Conservation (phyloP, 2,888 invertebrate species). For the Nomada fucata region DNA sequence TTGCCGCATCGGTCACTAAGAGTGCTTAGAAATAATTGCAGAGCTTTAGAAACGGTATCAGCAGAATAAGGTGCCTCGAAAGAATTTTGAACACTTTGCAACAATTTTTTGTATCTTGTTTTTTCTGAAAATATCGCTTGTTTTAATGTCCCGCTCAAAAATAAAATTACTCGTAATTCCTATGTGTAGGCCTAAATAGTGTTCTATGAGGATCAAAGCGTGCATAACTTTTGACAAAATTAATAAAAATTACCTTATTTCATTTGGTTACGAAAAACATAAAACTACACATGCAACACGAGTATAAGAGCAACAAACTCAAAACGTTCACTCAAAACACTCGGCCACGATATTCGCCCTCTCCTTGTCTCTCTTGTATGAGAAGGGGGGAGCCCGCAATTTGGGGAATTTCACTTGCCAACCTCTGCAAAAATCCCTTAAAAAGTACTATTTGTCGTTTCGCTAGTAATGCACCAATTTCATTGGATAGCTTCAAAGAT, state of each 20-base stretch:
- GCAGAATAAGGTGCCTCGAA: not conserved
- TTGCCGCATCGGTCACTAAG: conserved; percentile 31
- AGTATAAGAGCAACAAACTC: conserved; percentile 45
- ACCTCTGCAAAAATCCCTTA: not conserved
- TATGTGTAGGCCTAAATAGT: not conserved
- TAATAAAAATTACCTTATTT: conserved; percentile 43
- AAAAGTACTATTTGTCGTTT: conserved; percentile 1
- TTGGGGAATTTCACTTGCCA: conserved; percentile 18
- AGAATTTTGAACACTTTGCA: conserved; percentile 12
- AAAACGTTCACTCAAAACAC: conserved; percentile 62
- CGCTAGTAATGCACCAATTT: not conserved
- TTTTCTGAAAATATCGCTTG: conserved; percentile 28
- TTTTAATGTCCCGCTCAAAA: conserved; percentile 42
- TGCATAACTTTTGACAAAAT: conserved; percentile 1
- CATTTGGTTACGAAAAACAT: conserved; percentile 68
- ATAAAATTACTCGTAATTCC: conserved; percentile 14
- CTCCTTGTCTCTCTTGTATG: conserved; percentile 6
- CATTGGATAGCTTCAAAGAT: conserved; percentile 2
- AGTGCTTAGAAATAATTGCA: conserved; percentile 2
- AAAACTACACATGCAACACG: conserved; percentile 46
- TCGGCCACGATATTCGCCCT: conserved; percentile 48
- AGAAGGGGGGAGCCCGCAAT: not conserved
- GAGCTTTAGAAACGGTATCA: not conserved
- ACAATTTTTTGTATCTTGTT: conserved; percentile 21
- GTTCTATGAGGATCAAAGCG: not conserved